Evolutionary conservation across 2,797 vertebrate species (phyloP), one percentile per base, ranked within the genome.

Genomic region (Sandelia bainsii): DNA sequence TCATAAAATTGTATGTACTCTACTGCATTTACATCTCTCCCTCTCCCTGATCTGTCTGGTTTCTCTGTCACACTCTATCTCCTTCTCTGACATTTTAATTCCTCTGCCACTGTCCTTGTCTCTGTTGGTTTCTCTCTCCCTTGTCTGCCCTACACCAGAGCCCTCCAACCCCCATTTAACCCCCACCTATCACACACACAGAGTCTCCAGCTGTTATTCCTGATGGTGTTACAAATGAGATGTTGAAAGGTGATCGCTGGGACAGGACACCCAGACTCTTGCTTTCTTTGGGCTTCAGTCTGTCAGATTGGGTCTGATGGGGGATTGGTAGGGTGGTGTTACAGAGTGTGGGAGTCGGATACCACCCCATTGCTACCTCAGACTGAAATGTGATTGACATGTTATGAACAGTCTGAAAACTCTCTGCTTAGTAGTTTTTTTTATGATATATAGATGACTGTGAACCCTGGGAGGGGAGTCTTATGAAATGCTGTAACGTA

Each of bases 171-270:
- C 52, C 60, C 77, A 58, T 78, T 60, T 56, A 64, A 65, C 67
- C 58, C 62, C 72, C 75, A 59, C 39, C 69, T 1, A 23, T 23
- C 70, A 51, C 69, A 60, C 66, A 67, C 69, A 66, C 62, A 23
- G 67, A 53, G 89, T 75, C 82, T 85, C 89, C 90, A 94, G 94
- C 95, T 95, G 95, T 94, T 96, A 81, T 80, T 86, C 82, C 90
- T 81, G 92, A 92, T 93, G 89, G 87, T 40, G 37, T 94, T 94
- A 94, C 93, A 95, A 94, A 95, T 93, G 92, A 94, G 94, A 94
- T 57, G 87, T 92, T 95, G 92, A 93, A 95, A 95, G 91, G 92
- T 82, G 91, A 90, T 88, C 86, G 71, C 89, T 90, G 79, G 65
- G 91, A 89, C 88, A 89, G 88, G 80, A 93, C 89, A 92, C 92